Base-by-base conservation (phyloP, 1,140 invertebrate species). In the Drosophila teissieri region DNA sequence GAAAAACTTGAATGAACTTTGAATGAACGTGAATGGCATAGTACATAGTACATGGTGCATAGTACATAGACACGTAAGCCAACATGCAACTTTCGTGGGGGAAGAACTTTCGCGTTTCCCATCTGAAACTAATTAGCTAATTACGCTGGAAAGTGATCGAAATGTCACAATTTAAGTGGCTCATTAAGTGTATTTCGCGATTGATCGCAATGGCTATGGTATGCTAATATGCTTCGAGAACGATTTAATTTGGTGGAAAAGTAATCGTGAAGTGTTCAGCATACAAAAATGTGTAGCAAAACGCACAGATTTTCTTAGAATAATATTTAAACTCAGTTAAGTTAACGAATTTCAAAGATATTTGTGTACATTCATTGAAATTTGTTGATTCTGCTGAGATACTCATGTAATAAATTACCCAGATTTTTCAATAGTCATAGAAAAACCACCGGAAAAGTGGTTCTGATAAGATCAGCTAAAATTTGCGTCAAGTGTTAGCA, bases 181-280 rank as follows among this genome's bases (percentile, higher is more conserved):
- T 55, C 19, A 22, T 40, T 40, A 22, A 11, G 17, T 1, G 34
- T 19, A 55, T 42, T 55, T 55, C 53, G n/a, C 15, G 17, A 55
- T 42, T 3, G 37, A n/a, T 1, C 3, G 39, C 22, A 56, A 56
- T 5, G 31, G 31, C 5, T 3, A 31, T 34, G 48, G 10, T 3
- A 31, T 34, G 48, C 27, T 51, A 17, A 51, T 34, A 34, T 51
- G 24, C 7, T 42, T 56, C 39, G 37, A 56, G 37, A 56, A 56
- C n/a, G 10, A 17, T 42, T 44, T 42, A 42, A 44, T 12, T 31
- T 48, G 7, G 6, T 24, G 10, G 11, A 7, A 27, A 27, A 14
- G 14, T 7, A 14, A 17, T 12, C 6, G 27, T 27, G 12, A 39
- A 14, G 14, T 39, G 4, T 39, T 39, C 14, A 31, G 31, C 31